These are phyloP conservation scores for Maconellicoccus hirsutus DNA, from an alignment of 1,140 invertebrate genomes.

Conservation along the genomic window DNA sequence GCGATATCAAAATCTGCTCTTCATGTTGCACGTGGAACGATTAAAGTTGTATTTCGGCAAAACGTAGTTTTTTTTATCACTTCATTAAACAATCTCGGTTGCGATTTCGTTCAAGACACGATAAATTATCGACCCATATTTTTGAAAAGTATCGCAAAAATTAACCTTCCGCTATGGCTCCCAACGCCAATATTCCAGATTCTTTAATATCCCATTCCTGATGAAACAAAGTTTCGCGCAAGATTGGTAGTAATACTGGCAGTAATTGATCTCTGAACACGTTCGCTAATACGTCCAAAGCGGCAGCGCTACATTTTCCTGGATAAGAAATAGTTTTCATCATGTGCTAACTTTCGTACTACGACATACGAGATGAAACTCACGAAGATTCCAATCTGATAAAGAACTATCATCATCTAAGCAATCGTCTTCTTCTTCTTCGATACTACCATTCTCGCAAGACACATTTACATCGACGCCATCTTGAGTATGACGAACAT, in stretches of 20 bases:
- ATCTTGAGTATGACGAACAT: slow-evolving; percentile 36
- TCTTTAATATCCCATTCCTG: slow-evolving; percentile 95
- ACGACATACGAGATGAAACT: slow-evolving; percentile 28
- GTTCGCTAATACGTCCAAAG: slow-evolving; percentile 91
- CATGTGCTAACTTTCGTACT: background rate
- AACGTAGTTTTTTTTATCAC: no score
- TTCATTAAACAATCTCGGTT: no score
- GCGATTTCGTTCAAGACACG: background rate
- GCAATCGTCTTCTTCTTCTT: slow-evolving; percentile 64
- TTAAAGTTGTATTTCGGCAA: no score
- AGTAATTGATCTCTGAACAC: slow-evolving; percentile 93
- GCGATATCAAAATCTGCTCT: no score
- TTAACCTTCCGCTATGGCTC: slow-evolving; percentile 92
- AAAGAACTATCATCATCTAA: slow-evolving; percentile 82
- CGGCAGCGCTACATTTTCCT: slow-evolving; percentile 95
- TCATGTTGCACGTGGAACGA: no score
- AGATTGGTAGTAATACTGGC: slow-evolving; percentile 85
- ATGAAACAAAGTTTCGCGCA: slow-evolving; percentile 94
- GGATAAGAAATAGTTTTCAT: slow-evolving; percentile 23
- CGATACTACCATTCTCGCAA: slow-evolving; percentile 43
- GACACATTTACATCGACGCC: slow-evolving; percentile 33
- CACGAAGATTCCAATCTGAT: slow-evolving; percentile 90
- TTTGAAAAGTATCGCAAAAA: background rate
- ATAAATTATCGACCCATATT: no score
- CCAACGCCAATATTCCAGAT: slow-evolving; percentile 86